Conservation (phyloP, 2,888 invertebrate species). For the Caenorhabditis parvicauda region DNA sequence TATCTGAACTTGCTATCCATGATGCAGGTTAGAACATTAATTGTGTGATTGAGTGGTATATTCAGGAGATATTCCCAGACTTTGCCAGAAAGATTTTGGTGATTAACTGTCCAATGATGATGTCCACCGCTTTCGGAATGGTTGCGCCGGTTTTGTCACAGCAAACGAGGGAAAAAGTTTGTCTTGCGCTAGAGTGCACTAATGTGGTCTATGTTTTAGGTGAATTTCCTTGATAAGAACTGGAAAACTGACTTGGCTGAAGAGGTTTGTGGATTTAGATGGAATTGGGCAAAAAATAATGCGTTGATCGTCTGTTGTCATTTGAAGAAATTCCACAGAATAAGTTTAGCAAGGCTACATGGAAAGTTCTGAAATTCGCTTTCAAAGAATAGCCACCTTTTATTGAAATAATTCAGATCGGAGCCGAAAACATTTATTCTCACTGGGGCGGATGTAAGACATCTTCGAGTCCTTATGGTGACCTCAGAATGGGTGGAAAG, state of each 20-base stretch:
- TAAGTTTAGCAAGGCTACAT: too few relatives aligned
- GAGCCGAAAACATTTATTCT: conserved; percentile 37
- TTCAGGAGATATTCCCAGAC: conserved; percentile 43
- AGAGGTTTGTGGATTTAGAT: too few relatives aligned
- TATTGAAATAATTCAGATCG: too few relatives aligned
- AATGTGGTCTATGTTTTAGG: conserved; percentile 8
- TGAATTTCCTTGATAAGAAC: conserved; percentile 35
- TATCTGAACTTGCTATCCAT: conserved; percentile 48
- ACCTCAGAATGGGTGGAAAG: conserved; percentile 51
- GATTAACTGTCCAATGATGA: conserved; percentile 38
- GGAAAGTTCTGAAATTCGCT: too few relatives aligned
- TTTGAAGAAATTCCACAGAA: too few relatives aligned
- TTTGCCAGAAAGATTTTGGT: conserved; percentile 38
- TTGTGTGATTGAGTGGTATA: background rate
- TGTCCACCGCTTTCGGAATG: conserved; percentile 39
- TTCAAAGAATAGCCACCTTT: too few relatives aligned
- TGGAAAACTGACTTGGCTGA: conserved; percentile 36
- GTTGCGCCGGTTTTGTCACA: conserved; percentile 42
- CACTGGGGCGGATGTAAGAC: conserved; percentile 45
- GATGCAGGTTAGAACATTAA: conserved; percentile 34
- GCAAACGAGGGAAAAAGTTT: conserved; percentile 38
- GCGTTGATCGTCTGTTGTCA: too few relatives aligned
- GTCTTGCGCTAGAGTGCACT: conserved; percentile 5
- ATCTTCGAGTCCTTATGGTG: conserved; percentile 26
- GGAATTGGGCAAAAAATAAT: too few relatives aligned